Percentiles rank a stretch among this genome's conserved stretches.
These are phyloP conservation scores for Callochromis pleurospilus DNA, from an alignment of 2,113 vertebrate genomes.

Conservation along the genomic window DNA sequence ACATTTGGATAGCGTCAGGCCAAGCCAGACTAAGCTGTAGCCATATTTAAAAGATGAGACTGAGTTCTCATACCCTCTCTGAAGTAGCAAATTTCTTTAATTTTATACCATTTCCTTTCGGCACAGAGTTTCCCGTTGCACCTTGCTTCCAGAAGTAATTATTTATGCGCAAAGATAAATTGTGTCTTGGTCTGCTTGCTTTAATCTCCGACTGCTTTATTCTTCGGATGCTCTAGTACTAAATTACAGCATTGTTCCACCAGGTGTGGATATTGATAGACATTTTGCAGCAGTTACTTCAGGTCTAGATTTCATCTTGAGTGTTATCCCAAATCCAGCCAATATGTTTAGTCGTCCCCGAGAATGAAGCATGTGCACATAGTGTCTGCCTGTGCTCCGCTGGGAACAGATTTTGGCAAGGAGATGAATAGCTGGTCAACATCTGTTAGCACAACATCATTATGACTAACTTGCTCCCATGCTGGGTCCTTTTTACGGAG, in stretches of 20 bases:
- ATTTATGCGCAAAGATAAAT: neutral
- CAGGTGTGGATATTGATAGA: constrained; percentile 16
- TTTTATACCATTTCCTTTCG: neutral
- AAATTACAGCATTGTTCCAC: neutral
- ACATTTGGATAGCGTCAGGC: neutral
- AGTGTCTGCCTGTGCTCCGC: constrained; percentile 39
- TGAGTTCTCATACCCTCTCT: neutral
- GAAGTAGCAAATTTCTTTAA: neutral
- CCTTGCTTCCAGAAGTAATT: neutral
- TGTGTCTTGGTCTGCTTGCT: neutral
- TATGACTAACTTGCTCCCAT: constrained; percentile 58
- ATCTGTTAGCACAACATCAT: constrained; percentile 76
- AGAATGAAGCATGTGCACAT: constrained; percentile 36
- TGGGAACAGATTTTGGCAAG: constrained; percentile 55
- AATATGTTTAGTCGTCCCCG: constrained; percentile 2
- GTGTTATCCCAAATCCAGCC: constrained; percentile 34
- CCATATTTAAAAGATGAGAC: neutral
- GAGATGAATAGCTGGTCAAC: constrained; percentile 70
- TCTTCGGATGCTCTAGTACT: neutral
- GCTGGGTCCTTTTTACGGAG: constrained; percentile 34
- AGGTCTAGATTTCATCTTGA: constrained; percentile 46
- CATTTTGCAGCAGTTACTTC: constrained; percentile 43
- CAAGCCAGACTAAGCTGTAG: neutral
- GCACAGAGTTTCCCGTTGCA: neutral
- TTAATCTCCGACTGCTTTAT: neutral